These are phyloP conservation scores for Drosophila serrata DNA, from an alignment of 1,140 invertebrate species.

Conservation along the genomic window DNA sequence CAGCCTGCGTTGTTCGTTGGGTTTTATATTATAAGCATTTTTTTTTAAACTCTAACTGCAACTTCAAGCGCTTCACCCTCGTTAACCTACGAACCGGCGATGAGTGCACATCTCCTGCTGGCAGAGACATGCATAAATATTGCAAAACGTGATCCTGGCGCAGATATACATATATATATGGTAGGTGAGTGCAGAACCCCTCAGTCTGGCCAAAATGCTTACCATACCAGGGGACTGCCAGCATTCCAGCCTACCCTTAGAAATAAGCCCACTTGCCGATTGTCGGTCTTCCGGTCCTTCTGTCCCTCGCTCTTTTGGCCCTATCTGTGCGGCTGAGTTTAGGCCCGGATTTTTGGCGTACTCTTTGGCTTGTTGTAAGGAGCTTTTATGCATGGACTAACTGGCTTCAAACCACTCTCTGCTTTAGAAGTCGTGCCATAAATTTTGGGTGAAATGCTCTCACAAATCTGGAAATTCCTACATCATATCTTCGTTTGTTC, in stretches of 20 bases:
- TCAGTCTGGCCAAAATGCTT: constrained; percentile 68
- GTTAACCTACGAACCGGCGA: constrained; percentile 11
- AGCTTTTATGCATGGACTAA: constrained; percentile 64
- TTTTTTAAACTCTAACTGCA: neutral
- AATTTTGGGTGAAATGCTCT: constrained; percentile 35
- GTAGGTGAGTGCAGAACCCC: constrained; percentile 63
- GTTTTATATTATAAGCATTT: neutral
- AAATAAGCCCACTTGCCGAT: constrained; percentile 72
- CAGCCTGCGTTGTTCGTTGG: constrained; percentile 3
- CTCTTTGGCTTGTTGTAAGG: constrained; percentile 55
- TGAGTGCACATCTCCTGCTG: constrained; percentile 45
- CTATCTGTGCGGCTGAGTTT: constrained; percentile 26
- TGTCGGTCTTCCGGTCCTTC: constrained; percentile 35
- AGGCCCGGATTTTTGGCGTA: constrained; percentile 44
- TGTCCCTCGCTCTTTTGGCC: constrained; percentile 8
- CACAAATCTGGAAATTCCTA: constrained; percentile 15
- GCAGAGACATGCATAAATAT: constrained; percentile 78
- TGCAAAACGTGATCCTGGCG: constrained; percentile 74
- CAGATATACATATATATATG: too few species aligned
- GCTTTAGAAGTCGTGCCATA: constrained; percentile 24
- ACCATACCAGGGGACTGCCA: constrained; percentile 18
- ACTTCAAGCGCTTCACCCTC: neutral
- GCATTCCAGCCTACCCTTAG: constrained; percentile 33
- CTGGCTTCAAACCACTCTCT: constrained; percentile 44
- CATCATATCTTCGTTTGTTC: constrained; percentile 6